A percentile compares a stretch with the other conserved stretches of the same genome.
These are phyloP conservation scores for Acanthopleura granulata DNA, from an alignment of 2,888 invertebrate genomes.

Conservation along the genomic window DNA sequence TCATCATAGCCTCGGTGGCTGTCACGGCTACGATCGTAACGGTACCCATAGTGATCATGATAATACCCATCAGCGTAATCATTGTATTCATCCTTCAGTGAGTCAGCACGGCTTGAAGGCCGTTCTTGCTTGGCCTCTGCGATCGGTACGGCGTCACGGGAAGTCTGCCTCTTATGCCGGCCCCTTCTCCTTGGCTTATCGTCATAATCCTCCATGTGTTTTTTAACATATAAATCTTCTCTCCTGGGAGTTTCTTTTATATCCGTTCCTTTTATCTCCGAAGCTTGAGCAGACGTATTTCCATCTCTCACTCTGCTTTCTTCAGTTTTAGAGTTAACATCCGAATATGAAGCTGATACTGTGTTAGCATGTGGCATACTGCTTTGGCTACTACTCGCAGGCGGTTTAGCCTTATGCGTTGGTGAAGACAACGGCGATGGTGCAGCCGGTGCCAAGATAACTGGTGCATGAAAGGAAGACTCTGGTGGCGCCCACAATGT, in stretches of 20 bases:
- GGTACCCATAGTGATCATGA: constrained; percentile 14
- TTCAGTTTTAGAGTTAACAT: background rate
- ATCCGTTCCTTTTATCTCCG: constrained; percentile 29
- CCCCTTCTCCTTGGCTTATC: background rate
- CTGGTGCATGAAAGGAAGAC: constrained; percentile 34
- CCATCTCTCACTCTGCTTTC: constrained; percentile 29
- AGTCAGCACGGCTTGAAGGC: background rate
- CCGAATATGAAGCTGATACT: background rate
- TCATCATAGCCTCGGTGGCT: constrained; percentile 26
- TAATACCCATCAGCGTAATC: constrained; percentile 29
- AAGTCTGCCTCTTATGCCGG: background rate
- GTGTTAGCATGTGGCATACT: background rate
- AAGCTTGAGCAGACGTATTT: constrained; percentile 30
- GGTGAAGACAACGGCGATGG: constrained; percentile 26
- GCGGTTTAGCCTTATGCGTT: constrained; percentile 9
- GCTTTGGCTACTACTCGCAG: background rate
- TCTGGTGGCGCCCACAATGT: constrained; percentile 61
- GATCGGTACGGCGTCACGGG: background rate
- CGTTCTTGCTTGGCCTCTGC: constrained; percentile 15
- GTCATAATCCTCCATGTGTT: background rate
- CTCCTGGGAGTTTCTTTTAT: background rate
- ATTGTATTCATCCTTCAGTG: constrained; percentile 5
- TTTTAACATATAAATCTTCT: constrained; percentile 6
- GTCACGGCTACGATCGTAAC: background rate
- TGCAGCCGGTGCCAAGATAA: constrained; percentile 52